Percentiles rank a stretch among this genome's conserved stretches.
Conservation (phyloP, 2,797 vertebrate genomes). For the Gymnodraco acuticeps region DNA sequence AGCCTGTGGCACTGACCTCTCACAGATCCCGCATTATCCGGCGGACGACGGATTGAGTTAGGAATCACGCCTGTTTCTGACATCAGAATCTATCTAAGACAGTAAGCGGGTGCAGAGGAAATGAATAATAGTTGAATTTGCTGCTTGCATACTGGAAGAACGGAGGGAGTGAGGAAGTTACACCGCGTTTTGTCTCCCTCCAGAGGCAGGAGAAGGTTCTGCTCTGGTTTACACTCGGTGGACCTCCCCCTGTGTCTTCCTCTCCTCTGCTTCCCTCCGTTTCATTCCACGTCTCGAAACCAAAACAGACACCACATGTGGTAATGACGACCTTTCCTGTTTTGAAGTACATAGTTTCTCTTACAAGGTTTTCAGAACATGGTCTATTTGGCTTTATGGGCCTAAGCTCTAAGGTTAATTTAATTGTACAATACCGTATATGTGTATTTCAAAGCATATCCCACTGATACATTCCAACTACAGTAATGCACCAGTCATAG, state of each 20-base stretch:
- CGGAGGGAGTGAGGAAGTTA: slow-evolving; percentile 36
- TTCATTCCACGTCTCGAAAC: slow-evolving; percentile 58
- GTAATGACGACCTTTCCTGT: slow-evolving; percentile 55
- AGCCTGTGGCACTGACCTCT: slow-evolving; percentile 78
- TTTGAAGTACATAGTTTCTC: slow-evolving; percentile 52
- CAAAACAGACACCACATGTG: slow-evolving; percentile 75
- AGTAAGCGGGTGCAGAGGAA: slow-evolving; percentile 21
- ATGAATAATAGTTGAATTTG: slow-evolving; percentile 35
- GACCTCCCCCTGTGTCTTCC: slow-evolving; percentile 63
- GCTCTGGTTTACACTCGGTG: slow-evolving; percentile 28
- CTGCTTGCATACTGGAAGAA: slow-evolving; percentile 29
- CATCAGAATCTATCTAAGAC: slow-evolving; percentile 67
- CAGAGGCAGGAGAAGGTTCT: slow-evolving; percentile 65
- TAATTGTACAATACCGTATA: slow-evolving; percentile 48
- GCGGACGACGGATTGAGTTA: slow-evolving; percentile 60
- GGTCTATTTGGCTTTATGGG: slow-evolving; percentile 68
- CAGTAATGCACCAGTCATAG: slow-evolving; percentile 46
- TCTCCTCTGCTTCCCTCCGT: slow-evolving; percentile 40
- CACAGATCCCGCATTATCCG: slow-evolving; percentile 49
- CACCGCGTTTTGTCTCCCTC: slow-evolving; percentile 78
- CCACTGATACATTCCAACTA: slow-evolving; percentile 57
- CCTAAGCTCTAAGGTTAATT: slow-evolving; percentile 63
- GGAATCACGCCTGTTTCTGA: slow-evolving; percentile 65
- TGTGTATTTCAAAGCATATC: slow-evolving; percentile 74
- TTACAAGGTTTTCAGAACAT: slow-evolving; percentile 41